phyloP scores from a whole-genome alignment of 1,140 invertebrate species.

The Drosophila watanabei region DNA sequence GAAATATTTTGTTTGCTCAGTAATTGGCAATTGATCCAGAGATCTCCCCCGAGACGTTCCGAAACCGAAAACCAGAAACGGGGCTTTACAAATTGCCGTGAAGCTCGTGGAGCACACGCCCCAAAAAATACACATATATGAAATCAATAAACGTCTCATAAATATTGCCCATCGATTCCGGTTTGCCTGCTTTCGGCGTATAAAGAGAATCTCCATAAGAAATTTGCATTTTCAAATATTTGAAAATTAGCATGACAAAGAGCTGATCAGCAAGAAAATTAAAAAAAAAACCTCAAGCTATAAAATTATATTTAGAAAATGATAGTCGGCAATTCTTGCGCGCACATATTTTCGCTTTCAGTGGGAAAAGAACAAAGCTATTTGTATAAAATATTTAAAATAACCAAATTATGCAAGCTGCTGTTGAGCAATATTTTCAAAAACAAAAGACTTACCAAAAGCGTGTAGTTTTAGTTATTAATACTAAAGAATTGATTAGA shows the following conservation, averaged over 20 bases:
- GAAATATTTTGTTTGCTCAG: conserved; percentile 75
- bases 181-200: conserved; percentile 45
- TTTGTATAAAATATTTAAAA: conserved; percentile 1
- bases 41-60: conserved; percentile 32
- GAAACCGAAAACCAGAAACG: conserved; percentile 38
- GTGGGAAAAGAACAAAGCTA: conserved; percentile 14
- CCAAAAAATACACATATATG: conserved; percentile 32
- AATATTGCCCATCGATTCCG: conserved; percentile 40
- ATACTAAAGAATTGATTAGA: not conserved
- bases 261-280: conserved; percentile 18
- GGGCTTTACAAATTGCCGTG: conserved; percentile 60
- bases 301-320: conserved; percentile 43
- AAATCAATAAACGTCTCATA: conserved; percentile 56
- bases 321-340: conserved; percentile 32
- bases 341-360: conserved; percentile 55
- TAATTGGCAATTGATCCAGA: conserved; percentile 69
- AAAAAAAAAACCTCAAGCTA: conserved; percentile 20
- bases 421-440: conserved; percentile 12
- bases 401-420: conserved; percentile 32
- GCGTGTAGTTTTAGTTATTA: not conserved
- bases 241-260: conserved; percentile 66
- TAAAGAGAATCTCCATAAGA: conserved; percentile 35
- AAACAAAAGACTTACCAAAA: not conserved
- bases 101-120: conserved; percentile 45
- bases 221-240: conserved; percentile 70